Conservation (phyloP, 1,140 invertebrate species). For the Hormaphis cornu region DNA sequence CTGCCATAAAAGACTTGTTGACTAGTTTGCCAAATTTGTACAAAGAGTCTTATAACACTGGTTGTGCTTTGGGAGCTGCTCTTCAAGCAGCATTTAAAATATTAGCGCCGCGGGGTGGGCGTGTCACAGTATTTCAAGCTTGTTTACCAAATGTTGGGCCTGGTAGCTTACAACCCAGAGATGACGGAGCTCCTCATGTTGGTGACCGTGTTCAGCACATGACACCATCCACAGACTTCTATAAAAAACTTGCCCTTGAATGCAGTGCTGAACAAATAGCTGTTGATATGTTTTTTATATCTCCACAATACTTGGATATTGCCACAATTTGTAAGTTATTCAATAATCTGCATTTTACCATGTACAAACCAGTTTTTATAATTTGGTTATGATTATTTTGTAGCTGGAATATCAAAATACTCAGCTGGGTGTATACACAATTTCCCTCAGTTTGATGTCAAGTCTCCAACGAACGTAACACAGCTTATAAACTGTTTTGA, state of each 20-base stretch:
- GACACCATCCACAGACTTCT: constrained; percentile 95
- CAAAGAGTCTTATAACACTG: constrained; percentile 60
- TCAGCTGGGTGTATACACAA: constrained; percentile 90
- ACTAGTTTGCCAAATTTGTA: constrained; percentile 70
- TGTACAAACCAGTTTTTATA: neutral
- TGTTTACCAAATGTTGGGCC: constrained; percentile 85
- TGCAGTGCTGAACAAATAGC: constrained; percentile 94
- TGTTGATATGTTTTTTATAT: constrained; percentile 90
- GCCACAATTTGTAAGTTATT: constrained; percentile 78
- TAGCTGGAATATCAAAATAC: constrained; percentile 86
- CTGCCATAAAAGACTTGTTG: constrained; percentile 71
- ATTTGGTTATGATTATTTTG: constrained; percentile 36
- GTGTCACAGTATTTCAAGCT: constrained; percentile 88
- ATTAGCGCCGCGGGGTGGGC: constrained; percentile 83
- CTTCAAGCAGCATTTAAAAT: constrained; percentile 86
- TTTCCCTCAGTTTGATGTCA: constrained; percentile 77
- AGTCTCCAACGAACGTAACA: constrained; percentile 59
- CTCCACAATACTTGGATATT: constrained; percentile 86
- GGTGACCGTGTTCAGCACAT: constrained; percentile 71
- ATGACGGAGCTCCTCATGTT: constrained; percentile 75
- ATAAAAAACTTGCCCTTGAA: constrained; percentile 91
- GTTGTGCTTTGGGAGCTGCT: constrained; percentile 81
- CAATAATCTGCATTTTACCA: neutral
- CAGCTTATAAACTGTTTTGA: constrained; percentile 69
- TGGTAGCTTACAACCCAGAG: constrained; percentile 71